A percentile compares a stretch with the other conserved stretches of the same genome.
phyloP scores from a whole-genome alignment of 2,797 vertebrate species.

The Cercopithecus neglectus region DNA sequence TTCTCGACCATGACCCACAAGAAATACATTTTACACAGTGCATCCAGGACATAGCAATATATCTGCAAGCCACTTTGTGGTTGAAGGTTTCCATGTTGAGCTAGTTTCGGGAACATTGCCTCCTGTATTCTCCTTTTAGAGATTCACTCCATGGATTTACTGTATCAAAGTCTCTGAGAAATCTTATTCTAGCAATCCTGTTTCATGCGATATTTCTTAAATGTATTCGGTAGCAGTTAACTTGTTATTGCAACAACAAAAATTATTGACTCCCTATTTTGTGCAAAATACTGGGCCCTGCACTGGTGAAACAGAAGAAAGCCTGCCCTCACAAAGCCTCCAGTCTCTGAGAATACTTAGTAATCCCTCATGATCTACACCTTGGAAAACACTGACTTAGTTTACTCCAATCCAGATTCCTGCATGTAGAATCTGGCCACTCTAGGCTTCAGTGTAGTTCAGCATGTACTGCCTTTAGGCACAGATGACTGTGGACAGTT shows the following conservation, averaged over 20 bases:
- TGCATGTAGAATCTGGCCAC: background rate
- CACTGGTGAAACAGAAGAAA: background rate
- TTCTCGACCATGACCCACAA: background rate
- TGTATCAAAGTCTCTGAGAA: background rate
- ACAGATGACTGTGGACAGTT: background rate
- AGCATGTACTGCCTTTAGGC: background rate
- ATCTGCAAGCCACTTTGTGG: background rate
- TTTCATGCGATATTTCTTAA: background rate
- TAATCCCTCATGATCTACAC: background rate
- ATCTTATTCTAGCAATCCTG: background rate
- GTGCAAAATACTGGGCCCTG: no score
- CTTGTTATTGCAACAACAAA: background rate
- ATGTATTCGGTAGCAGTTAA: background rate
- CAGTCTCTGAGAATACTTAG: background rate
- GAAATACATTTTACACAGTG: background rate
- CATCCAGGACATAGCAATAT: no score
- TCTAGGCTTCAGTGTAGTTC: background rate
- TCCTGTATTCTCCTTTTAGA: background rate
- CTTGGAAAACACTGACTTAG: background rate
- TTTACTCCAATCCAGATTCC: background rate
- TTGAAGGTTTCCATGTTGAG: no score
- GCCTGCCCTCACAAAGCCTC: background rate
- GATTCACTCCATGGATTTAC: no score
- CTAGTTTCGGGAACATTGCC: no score
- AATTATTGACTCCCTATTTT: background rate